phyloP scores from a whole-genome alignment of 2,888 invertebrate species.

The Lordiphosa andalusiaca region DNA sequence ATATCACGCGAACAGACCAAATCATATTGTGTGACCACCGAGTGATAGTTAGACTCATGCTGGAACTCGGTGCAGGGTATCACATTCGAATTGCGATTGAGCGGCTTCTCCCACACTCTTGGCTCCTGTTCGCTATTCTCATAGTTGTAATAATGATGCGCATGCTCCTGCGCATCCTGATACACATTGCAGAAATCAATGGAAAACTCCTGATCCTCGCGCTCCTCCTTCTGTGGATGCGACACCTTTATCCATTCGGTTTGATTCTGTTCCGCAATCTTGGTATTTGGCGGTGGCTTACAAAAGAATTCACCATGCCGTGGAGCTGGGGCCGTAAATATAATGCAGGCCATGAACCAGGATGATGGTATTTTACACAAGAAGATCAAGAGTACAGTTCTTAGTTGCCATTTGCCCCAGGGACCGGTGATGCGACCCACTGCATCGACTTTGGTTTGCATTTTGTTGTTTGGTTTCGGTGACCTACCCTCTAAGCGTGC shows the following conservation, averaged over 20 bases:
- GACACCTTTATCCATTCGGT: constrained; percentile 80
- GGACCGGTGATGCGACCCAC: constrained; percentile 80
- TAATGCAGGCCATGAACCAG: constrained; percentile 82
- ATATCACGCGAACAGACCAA: constrained; percentile 81
- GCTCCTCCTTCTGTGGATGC: constrained; percentile 79
- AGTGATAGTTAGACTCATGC: constrained; percentile 77
- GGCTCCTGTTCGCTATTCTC: constrained; percentile 73
- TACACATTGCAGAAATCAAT: constrained; percentile 80
- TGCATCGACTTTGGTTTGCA: constrained; percentile 79
- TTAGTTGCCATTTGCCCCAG: constrained; percentile 81
- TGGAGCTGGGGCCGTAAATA: constrained; percentile 81
- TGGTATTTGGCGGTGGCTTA: constrained; percentile 75
- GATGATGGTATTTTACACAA: constrained; percentile 81
- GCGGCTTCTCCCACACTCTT: constrained; percentile 76
- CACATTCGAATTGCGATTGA: constrained; percentile 71
- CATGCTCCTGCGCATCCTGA: constrained; percentile 79
- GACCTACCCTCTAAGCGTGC: constrained; percentile 71
- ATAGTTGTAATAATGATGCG: constrained; percentile 78
- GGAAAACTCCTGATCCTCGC: constrained; percentile 78
- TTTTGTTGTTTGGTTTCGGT: constrained; percentile 63
- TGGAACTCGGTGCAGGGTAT: constrained; percentile 79
- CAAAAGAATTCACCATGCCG: constrained; percentile 81
- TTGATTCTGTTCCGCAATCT: constrained; percentile 70
- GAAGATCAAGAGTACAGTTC: constrained; percentile 80
- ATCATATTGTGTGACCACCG: constrained; percentile 81